Evolutionary conservation across 2,888 invertebrate species (phyloP), one percentile per base, ranked within the genome.

Genomic region (Leptinotarsa tumamoca): DNA sequence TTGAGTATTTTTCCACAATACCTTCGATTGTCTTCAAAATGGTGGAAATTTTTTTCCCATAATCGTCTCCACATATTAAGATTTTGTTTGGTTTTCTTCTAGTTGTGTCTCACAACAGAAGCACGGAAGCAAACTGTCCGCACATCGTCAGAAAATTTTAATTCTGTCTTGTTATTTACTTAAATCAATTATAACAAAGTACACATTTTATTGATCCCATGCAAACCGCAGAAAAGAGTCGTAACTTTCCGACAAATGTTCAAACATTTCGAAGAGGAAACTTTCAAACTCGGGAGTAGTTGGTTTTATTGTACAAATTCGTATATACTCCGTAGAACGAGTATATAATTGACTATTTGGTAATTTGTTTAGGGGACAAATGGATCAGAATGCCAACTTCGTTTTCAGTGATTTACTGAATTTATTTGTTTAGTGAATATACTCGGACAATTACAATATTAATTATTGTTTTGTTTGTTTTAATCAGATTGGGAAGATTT

Each of bases 21-120:
- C 49, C 43, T 67, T 67, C 67, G 17, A 67, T 67, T 67, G 15
- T 33, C 15, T 49, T 49, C 67, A 67, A 67, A 67, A 67, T 49
- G 5, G 17, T 67, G 33, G 67, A 17, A 67, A 67, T 15, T n/a
- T 49, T 67, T 15, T 54, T 54, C 54, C n/a, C 54, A 54, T n/a
- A 54, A n/a, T 54, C 18, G n/a, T 54, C 54, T n/a, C 54, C 17
- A 43, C 43, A 67, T 67, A 67, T 67, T 4, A 67, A 67, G 43
- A 67, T 67, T 67, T 49, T 67, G n/a, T 49, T 50, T 43, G 67
- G 18, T 67, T 67, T 67, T n/a, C 67, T 67, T 21, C 21, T 21
- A 21, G 21, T 21, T 23, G 23, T 23, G 23, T 23, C 23, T 23
- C 0, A 4, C 23, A 23, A 23, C 4, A 23, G 4, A 23, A 7